phyloP scores from a whole-genome alignment of 2,888 invertebrate genomes.

The Diarsia brunnea region DNA sequence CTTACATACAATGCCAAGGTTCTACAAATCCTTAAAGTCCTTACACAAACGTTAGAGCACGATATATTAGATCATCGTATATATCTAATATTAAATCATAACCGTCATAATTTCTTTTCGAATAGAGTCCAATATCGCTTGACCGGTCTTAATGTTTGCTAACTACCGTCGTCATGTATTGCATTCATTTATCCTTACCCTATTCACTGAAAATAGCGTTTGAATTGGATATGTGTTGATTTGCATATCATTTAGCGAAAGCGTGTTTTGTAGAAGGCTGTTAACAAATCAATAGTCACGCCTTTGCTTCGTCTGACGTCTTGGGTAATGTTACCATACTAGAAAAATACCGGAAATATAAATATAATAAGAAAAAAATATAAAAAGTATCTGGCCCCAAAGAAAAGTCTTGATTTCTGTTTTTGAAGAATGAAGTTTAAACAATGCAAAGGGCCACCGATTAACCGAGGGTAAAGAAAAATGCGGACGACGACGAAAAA shows the following conservation, averaged over 20 bases:
- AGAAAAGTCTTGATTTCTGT: slow-evolving; percentile 11
- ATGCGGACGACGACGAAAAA: not conserved
- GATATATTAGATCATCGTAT: slow-evolving; percentile 34
- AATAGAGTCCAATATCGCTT: slow-evolving; percentile 37
- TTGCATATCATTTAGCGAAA: slow-evolving; percentile 81
- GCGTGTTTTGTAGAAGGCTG: slow-evolving; percentile 82
- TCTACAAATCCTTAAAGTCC: slow-evolving; percentile 33
- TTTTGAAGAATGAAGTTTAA: not conserved
- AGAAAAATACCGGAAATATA: slow-evolving; percentile 24
- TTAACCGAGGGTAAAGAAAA: not conserved
- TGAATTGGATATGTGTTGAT: slow-evolving; percentile 62
- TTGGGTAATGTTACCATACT: slow-evolving; percentile 38
- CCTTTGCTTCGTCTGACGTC: slow-evolving; percentile 55
- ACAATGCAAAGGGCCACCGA: not conserved
- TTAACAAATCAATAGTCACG: slow-evolving; percentile 75
- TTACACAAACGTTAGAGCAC: slow-evolving; percentile 38
- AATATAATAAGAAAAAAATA: slow-evolving; percentile 16
- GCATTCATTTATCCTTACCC: slow-evolving; percentile 47
- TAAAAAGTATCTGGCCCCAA: not conserved
- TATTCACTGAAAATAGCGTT: slow-evolving; percentile 57
- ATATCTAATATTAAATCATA: slow-evolving; percentile 17
- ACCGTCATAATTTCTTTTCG: slow-evolving; percentile 10
- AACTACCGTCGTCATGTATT: slow-evolving; percentile 30
- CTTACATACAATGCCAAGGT: slow-evolving; percentile 30
- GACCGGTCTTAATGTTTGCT: slow-evolving; percentile 18